These are phyloP conservation scores for Hypomecis punctinalis DNA, from an alignment of 2,888 invertebrate species.

Conservation along the genomic window DNA sequence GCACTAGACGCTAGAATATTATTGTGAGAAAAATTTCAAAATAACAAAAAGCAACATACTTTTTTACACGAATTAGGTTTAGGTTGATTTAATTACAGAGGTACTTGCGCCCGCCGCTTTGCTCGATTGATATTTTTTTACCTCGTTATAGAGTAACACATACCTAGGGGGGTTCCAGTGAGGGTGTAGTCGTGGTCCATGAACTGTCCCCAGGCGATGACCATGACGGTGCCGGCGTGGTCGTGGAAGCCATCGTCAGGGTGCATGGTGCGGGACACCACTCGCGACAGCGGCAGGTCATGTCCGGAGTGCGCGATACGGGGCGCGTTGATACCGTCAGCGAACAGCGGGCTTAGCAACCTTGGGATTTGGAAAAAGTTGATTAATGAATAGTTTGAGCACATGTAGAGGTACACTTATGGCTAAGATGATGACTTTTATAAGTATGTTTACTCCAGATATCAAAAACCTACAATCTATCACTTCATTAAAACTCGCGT, in stretches of 20 bases:
- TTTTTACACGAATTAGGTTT: no score
- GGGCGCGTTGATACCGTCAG: conserved; percentile 94
- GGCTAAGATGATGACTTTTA: no score
- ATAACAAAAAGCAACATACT: no score
- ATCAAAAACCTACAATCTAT: no score
- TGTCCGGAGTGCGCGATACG: conserved; percentile 91
- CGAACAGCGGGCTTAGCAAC: conserved; percentile 91
- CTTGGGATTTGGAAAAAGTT: conserved; percentile 63
- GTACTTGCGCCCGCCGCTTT: no score
- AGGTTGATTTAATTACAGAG: no score
- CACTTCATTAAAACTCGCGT: no score
- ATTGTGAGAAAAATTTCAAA: no score
- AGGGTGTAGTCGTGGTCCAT: conserved; percentile 97
- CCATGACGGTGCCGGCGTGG: conserved; percentile 96
- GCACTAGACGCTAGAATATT: no score
- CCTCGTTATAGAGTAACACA: conserved; percentile 41
- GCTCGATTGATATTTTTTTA: no score
- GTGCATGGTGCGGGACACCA: conserved; percentile 96
- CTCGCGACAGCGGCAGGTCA: conserved; percentile 91
- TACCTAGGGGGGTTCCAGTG: conserved; percentile 94
- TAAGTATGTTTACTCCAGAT: no score
- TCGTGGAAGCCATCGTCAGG: conserved; percentile 97
- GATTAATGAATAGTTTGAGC: neutral
- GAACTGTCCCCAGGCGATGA: conserved; percentile 97
- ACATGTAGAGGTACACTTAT: no score